Evolutionary conservation across 2,888 invertebrate species (phyloP).

Genomic region (Xanthia togata): DNA sequence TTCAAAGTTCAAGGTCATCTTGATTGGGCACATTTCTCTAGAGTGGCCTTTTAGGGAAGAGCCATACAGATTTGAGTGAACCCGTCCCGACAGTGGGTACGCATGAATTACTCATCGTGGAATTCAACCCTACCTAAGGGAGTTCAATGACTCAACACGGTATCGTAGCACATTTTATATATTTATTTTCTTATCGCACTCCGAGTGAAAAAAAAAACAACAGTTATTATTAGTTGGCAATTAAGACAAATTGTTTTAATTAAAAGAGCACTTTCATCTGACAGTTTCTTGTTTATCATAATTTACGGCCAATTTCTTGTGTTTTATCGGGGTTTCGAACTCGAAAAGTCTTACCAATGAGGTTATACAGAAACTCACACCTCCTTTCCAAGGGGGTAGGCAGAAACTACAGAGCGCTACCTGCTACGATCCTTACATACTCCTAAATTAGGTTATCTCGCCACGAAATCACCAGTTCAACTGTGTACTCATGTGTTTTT

Average conservation of each 20-base stretch:
- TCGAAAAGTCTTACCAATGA: background rate
- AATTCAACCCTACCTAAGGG: constrained; percentile 39
- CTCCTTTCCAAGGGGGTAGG: too few relatives aligned
- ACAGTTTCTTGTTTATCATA: background rate
- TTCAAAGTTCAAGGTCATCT: constrained; percentile 14
- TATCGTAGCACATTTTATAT: constrained; percentile 5
- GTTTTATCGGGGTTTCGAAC: background rate
- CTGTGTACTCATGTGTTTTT: background rate
- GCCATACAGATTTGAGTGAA: constrained; percentile 44
- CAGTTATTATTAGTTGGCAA: background rate
- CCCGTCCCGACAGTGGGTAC: constrained; percentile 7
- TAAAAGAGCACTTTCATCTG: background rate
- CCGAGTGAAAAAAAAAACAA: background rate
- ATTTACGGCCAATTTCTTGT: background rate
- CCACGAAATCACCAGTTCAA: background rate
- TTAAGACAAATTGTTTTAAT: background rate
- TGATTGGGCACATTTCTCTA: constrained; percentile 28
- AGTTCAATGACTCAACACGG: constrained; percentile 36
- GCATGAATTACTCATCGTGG: constrained; percentile 47
- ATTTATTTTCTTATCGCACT: background rate
- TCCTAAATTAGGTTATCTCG: background rate
- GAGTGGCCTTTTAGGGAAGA: constrained; percentile 37
- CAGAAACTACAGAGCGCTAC: too few relatives aligned
- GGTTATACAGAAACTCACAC: background rate
- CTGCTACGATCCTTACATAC: too few relatives aligned